Percentiles rank a stretch among this genome's conserved stretches.
Conservation (phyloP, 2,888 invertebrate genomes). For the Conops quadrifasciatus region DNA sequence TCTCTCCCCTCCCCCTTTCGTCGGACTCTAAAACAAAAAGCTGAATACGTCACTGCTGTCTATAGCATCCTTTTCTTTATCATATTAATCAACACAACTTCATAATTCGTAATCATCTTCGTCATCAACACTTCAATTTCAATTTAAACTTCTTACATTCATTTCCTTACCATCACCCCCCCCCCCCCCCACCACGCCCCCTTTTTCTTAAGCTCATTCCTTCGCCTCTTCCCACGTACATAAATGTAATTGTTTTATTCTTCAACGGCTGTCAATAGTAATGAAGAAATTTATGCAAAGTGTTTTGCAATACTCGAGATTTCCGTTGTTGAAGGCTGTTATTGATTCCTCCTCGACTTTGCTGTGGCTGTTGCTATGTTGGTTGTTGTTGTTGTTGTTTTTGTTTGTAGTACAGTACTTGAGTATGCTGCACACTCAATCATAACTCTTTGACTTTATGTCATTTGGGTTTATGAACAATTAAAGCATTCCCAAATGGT, state of each 20-base stretch:
- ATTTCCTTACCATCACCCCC: neutral
- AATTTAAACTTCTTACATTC: too few relatives aligned
- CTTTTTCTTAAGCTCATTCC: neutral
- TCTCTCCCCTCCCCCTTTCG: too few relatives aligned
- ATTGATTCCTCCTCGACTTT: conserved; percentile 4
- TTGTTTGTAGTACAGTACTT: neutral
- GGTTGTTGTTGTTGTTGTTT: conserved; percentile 7
- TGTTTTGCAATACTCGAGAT: conserved; percentile 23
- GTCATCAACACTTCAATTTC: neutral
- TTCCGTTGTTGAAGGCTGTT: neutral
- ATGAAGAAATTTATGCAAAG: conserved; percentile 40
- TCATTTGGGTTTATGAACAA: conserved; percentile 1
- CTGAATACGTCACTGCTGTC: too few relatives aligned
- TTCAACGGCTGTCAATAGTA: conserved; percentile 8
- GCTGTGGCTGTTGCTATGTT: conserved; percentile 21
- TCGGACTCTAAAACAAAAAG: too few relatives aligned
- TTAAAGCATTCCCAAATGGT: neutral
- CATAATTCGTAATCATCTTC: conserved; percentile 1
- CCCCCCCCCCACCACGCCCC: neutral
- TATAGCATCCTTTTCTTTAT: too few relatives aligned
- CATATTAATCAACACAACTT: too few relatives aligned
- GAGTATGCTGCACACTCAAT: neutral
- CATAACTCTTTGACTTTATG: neutral
- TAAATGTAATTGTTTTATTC: neutral
- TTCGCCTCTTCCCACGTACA: too few relatives aligned